These are phyloP conservation scores for Schizopygopsis pylzovi DNA, from an alignment of 2,797 vertebrate genomes.

Conservation along the genomic window DNA sequence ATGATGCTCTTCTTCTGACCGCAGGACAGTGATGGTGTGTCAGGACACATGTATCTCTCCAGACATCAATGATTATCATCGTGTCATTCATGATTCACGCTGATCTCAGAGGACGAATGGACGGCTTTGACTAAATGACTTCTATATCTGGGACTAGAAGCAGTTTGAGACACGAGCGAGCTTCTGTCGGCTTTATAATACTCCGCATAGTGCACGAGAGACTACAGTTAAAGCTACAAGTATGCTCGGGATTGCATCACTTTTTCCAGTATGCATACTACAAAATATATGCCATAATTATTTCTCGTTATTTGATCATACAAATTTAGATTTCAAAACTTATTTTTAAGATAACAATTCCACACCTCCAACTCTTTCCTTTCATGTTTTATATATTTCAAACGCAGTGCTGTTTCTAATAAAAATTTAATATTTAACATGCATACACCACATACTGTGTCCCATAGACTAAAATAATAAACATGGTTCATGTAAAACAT, in stretches of 20 bases:
- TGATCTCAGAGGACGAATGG: slow-evolving; percentile 30
- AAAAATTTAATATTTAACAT: not conserved
- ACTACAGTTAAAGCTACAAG: not conserved
- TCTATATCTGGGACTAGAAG: not conserved
- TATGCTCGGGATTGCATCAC: not conserved
- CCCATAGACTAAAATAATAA: not conserved
- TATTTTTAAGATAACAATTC: not conserved
- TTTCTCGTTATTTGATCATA: not conserved
- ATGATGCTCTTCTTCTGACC: slow-evolving; percentile 22
- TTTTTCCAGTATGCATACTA: not conserved
- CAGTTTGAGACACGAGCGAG: not conserved
- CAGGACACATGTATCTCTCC: slow-evolving; percentile 56
- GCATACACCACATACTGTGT: not conserved
- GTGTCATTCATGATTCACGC: slow-evolving; percentile 42
- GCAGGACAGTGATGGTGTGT: slow-evolving; percentile 49
- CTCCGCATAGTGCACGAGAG: not conserved
- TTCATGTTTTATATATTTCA: not conserved
- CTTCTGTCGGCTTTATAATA: not conserved
- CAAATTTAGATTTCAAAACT: not conserved
- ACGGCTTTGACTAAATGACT: not conserved
- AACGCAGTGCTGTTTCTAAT: not conserved
- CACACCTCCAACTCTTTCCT: not conserved
- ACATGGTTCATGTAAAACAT: not conserved
- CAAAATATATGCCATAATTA: not conserved
- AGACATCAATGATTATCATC: slow-evolving; percentile 46